Evolutionary conservation across 30 jellyfish, hydroid and myxozoan genomes (phyloP).

Genomic region (Aurelia aurita): DNA sequence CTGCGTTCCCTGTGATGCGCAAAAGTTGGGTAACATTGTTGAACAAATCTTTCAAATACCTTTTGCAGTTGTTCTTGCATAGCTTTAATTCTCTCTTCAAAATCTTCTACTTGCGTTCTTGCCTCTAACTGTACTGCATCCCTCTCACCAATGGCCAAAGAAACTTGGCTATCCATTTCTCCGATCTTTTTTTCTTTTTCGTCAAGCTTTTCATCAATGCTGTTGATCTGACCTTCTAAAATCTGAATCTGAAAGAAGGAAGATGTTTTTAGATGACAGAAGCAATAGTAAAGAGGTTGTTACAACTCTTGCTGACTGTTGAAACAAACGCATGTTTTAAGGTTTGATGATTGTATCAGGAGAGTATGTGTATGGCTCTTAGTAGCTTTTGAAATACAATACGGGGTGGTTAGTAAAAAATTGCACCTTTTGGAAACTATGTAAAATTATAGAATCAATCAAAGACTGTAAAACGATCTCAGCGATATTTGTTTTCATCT

Average conservation of each 20-base stretch:
- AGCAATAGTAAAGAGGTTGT: not conserved
- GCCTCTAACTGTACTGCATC: conserved; percentile 87
- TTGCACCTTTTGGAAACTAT: no score
- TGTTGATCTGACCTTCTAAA: conserved; percentile 56
- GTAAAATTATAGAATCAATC: no score
- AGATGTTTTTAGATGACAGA: not conserved
- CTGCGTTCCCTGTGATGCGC: no score
- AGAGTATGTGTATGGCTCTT: no score
- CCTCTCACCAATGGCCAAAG: conserved; percentile 79
- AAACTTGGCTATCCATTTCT: conserved; percentile 54
- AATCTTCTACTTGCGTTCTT: conserved; percentile 75
- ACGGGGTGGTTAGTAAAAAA: no score
- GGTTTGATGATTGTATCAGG: no score
- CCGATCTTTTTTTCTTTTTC: conserved; percentile 33
- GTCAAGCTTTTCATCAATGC: conserved; percentile 13
- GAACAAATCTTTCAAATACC: conserved; percentile 19
- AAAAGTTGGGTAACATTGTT: no score
- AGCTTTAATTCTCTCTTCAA: conserved; percentile 51
- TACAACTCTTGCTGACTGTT: not conserved
- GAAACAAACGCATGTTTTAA: no score
- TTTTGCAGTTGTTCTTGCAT: conserved; percentile 68
- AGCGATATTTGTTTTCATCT: no score
- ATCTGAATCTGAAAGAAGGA: conserved; percentile 44
- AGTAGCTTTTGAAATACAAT: no score
- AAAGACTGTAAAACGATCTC: no score